These are phyloP conservation scores for Dasypogon diadema DNA, from an alignment of 2,888 invertebrate genomes.

Conservation along the genomic window DNA sequence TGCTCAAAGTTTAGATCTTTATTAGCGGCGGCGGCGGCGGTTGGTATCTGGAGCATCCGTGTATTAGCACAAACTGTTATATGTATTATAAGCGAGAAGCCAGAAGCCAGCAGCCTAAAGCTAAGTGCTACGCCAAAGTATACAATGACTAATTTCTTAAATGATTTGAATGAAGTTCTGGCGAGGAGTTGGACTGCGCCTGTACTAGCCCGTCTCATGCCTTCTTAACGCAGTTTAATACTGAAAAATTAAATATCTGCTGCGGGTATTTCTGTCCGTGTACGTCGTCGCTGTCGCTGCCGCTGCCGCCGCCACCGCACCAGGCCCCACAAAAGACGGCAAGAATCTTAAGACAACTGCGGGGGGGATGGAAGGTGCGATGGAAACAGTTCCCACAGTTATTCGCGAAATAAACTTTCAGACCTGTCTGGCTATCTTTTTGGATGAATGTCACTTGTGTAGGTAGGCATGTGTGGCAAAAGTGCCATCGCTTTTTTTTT, in stretches of 20 bases:
- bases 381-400: slow-evolving; percentile 55
- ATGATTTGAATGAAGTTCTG: slow-evolving; percentile 37
- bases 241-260: slow-evolving; percentile 24
- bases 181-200: not conserved
- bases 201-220: too few relatives aligned
- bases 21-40: not conserved
- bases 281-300: not conserved
- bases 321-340: not conserved
- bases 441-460: slow-evolving; percentile 44
- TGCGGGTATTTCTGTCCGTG: slow-evolving; percentile 37
- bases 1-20: slow-evolving; percentile 11
- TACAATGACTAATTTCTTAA: slow-evolving; percentile 39
- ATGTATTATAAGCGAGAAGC: not conserved
- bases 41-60: not conserved
- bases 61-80: not conserved
- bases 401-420: slow-evolving; percentile 53
- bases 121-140: not conserved
- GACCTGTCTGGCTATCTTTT: slow-evolving; percentile 55
- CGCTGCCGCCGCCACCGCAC: not conserved
- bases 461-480: slow-evolving; percentile 40
- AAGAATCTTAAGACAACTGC: not conserved
- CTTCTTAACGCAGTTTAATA: not conserved
- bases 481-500: slow-evolving; percentile 28
- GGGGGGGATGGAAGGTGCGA: slow-evolving; percentile 38
- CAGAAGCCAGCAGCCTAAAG: not conserved